A percentile compares a stretch with the other conserved stretches of the same genome.
These are phyloP conservation scores for Linnaemya vulpina DNA, from an alignment of 2,888 invertebrate species.

Conservation along the genomic window DNA sequence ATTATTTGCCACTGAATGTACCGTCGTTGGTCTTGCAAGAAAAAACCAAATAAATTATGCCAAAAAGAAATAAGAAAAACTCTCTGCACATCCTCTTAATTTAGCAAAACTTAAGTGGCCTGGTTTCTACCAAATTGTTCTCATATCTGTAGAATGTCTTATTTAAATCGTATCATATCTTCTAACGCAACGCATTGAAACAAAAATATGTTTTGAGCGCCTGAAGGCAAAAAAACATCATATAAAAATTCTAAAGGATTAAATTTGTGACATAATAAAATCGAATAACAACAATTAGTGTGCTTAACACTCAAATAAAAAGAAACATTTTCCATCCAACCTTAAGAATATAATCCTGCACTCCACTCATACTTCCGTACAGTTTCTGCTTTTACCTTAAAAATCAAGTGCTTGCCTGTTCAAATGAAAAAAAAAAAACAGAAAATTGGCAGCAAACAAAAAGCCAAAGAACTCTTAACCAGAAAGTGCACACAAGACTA, in stretches of 20 bases:
- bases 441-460: neutral
- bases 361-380: neutral
- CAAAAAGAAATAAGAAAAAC: no score
- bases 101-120: no score
- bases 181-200: neutral
- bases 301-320: constrained; percentile 14
- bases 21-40: no score
- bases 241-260: constrained; percentile 19
- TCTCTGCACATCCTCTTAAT: no score
- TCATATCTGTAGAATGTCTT: neutral
- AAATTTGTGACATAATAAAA: constrained; percentile 3
- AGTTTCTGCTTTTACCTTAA: neutral
- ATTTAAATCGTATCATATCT: constrained; percentile 3
- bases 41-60: no score
- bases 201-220: constrained; percentile 2
- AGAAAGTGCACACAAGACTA: neutral
- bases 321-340: neutral
- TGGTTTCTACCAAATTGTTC: no score
- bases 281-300: constrained; percentile 5
- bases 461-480: neutral
- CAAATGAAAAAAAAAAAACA: neutral
- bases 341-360: constrained; percentile 26
- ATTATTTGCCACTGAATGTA: no score
- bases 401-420: neutral
- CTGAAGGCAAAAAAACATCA: constrained; percentile 4